Base-by-base conservation (phyloP, 2,797 vertebrate species). In the Gorsachius magnificus region DNA sequence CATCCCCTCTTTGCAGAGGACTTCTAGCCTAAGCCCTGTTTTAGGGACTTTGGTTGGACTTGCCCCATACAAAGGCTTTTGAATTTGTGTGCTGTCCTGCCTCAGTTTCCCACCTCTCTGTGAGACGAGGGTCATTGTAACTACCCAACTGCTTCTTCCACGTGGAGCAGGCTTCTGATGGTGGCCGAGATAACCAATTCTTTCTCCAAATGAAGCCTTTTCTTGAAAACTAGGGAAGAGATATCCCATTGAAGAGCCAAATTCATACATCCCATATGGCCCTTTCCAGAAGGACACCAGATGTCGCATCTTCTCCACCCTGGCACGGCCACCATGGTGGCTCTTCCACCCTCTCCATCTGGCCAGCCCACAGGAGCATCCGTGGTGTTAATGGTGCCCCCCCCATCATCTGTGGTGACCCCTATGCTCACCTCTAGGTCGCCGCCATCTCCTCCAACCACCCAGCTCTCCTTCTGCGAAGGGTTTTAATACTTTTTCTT, bases 401-500 rank as follows among this genome's bases (percentile, higher is more conserved):
- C 22, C 8, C 0, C 16, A 17, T 7, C 26, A 29, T 51, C 66
- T 13, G 0, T 54, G 69, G 20, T 38, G 53, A 74, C 16, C 46
- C 31, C 56, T 86, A 79, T 36, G 13, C 9, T 65, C 54, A 48
- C 35, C 16, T 68, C 28, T 17, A 38, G 61, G 54, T 38, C 8
- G 0, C 31, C 2, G 0, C 18, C 13, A 4, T 19, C n/a, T 92
- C 82, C 56, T 85, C 83, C 29, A 12, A 3, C 33, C 64, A 71
- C 51, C 45, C 33, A 24, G 15, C 45, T 82, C 50, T 69, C 61
- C n/a, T 31, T 77, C 60, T 16, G 12, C 35, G 22, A 57, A 54
- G 20, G 6, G 5, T 74, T 87, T 74, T 76, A 92, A 93, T 93
- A 89, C 75, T 94, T 93, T 89, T 97, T 95, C 91, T 94, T 97